Percentiles rank a stretch among this genome's conserved stretches.
These are phyloP conservation scores for Brachyhypopomus occidentalis DNA, from an alignment of 2,113 vertebrate genomes.

Conservation along the genomic window DNA sequence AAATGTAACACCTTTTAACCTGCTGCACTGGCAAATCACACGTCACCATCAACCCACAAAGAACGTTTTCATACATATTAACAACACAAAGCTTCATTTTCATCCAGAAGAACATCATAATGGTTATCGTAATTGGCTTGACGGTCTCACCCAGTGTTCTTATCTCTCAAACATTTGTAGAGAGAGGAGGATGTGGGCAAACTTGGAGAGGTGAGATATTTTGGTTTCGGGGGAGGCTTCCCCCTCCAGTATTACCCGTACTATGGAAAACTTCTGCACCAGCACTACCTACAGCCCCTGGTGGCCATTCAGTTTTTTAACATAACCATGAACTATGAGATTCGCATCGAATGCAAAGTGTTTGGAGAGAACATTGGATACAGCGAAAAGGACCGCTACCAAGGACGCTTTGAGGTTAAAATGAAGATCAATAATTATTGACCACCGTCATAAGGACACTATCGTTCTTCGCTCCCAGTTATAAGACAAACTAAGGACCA, in stretches of 20 bases:
- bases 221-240: conserved; percentile 83
- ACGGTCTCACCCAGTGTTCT: background rate
- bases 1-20: background rate
- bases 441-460: conserved; percentile 61
- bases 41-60: too few relatives aligned
- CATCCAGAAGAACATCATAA: too few relatives aligned
- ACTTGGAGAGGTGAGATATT: conserved; percentile 81
- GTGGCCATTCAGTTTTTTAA: conserved; percentile 93
- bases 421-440: conserved; percentile 68
- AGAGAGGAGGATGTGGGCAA: conserved; percentile 84
- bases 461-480: conserved; percentile 33
- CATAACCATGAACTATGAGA: conserved; percentile 76
- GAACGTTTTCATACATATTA: too few relatives aligned
- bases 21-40: background rate
- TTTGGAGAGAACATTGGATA: conserved; percentile 88
- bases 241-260: conserved; percentile 97
- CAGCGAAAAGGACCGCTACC: conserved; percentile 95
- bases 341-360: conserved; percentile 92
- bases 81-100: too few relatives aligned
- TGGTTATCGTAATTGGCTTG: too few relatives aligned
- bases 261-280: conserved; percentile 89
- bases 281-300: conserved; percentile 89
- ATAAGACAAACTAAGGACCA: conserved; percentile 35
- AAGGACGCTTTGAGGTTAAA: conserved; percentile 97
- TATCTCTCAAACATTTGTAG: conserved; percentile 63